Percentiles rank a stretch among this genome's conserved stretches.
Conservation (phyloP, 2,888 invertebrate species). For the Cotesia congregata region DNA sequence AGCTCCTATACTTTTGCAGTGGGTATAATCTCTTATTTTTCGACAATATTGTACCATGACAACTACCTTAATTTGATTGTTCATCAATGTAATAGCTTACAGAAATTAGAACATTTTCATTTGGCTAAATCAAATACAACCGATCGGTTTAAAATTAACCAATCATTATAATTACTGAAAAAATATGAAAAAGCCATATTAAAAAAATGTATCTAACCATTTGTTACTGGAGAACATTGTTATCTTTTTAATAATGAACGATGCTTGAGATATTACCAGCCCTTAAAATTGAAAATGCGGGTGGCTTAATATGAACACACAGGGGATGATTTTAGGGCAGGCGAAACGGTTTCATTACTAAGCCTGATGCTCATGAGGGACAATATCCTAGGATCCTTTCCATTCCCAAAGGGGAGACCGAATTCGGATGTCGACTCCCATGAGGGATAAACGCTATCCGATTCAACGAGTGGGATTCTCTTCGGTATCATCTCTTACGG, state of each 20-base stretch:
- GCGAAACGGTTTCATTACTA: constrained; percentile 69
- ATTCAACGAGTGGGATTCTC: constrained; percentile 42
- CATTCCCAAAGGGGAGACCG: constrained; percentile 58
- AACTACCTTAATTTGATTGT: no score
- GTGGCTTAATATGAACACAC: constrained; percentile 35
- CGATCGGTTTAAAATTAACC: no score
- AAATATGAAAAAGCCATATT: no score
- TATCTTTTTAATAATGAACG: neutral
- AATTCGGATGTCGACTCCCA: constrained; percentile 55
- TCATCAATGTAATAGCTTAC: no score
- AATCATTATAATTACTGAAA: no score
- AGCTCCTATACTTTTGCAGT: no score
- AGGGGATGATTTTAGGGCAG: constrained; percentile 60
- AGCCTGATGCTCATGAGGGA: constrained; percentile 66
- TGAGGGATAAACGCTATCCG: constrained; percentile 50
- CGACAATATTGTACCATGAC: no score
- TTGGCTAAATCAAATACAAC: no score
- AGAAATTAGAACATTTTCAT: no score
- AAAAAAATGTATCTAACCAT: no score
- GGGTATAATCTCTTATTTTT: no score
- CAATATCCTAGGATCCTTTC: constrained; percentile 61
- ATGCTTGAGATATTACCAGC: constrained; percentile 3
- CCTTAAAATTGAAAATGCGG: constrained; percentile 1
- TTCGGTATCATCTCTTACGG: constrained; percentile 27
- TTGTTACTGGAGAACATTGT: neutral